A percentile compares a stretch with the other conserved stretches of the same genome.
Evolutionary conservation across 2,113 vertebrate genomes (phyloP).

Genomic region (Willisornis vidua): DNA sequence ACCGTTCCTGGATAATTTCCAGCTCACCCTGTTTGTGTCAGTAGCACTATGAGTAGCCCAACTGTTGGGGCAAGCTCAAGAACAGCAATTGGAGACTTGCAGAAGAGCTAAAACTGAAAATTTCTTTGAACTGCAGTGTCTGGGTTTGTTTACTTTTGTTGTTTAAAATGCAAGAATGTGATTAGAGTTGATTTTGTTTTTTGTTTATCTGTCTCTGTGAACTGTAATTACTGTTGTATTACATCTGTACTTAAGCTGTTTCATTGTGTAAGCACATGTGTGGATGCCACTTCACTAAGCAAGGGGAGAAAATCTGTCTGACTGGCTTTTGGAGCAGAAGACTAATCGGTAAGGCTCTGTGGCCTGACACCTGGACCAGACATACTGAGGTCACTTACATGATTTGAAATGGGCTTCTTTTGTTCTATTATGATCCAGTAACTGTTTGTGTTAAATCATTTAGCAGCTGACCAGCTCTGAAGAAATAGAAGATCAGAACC

Average conservation of each 20-base stretch:
- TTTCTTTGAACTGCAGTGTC: conserved; percentile 62
- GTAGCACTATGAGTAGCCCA: conserved; percentile 50
- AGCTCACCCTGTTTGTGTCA: conserved; percentile 60
- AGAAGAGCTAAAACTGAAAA: conserved; percentile 63
- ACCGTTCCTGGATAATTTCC: conserved; percentile 33
- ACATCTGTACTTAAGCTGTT: conserved; percentile 67
- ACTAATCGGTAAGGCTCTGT: conserved; percentile 77
- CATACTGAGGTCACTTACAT: conserved; percentile 69
- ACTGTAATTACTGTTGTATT: conserved; percentile 65
- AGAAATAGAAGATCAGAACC: conserved; percentile 75
- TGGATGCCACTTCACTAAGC: conserved; percentile 74
- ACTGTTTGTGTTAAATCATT: conserved; percentile 79
- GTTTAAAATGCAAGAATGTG: conserved; percentile 63
- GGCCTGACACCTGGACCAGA: conserved; percentile 69
- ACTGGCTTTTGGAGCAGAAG: conserved; percentile 74
- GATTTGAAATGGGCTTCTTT: conserved; percentile 72
- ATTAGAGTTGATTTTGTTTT: conserved; percentile 58
- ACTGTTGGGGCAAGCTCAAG: conserved; percentile 57
- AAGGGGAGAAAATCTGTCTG: conserved; percentile 72
- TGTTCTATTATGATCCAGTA: conserved; percentile 72
- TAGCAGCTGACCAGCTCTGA: conserved; percentile 74
- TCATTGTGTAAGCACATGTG: conserved; percentile 55
- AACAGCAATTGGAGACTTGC: conserved; percentile 56
- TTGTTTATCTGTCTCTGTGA: conserved; percentile 58
- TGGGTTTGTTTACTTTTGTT: conserved; percentile 64